Evolutionary conservation across 2,888 invertebrate species (phyloP).

Genomic region (Strigamia crassipes): DNA sequence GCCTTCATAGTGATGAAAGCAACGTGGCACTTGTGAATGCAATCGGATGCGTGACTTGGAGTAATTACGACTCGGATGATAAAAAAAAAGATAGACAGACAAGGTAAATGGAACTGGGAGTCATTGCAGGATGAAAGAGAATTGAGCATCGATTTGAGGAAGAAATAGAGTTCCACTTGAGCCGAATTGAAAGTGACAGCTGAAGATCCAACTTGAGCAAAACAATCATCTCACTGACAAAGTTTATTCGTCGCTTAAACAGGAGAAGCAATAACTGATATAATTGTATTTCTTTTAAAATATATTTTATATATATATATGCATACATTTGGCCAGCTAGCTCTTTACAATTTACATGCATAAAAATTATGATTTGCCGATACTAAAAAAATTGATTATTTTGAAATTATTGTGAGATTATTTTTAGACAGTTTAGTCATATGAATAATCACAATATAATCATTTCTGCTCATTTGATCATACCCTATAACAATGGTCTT

Average conservation of each 20-base stretch:
- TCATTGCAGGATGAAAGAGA: constrained; percentile 8
- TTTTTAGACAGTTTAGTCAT: no score
- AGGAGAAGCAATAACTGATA: neutral
- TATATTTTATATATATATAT: no score
- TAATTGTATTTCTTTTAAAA: no score
- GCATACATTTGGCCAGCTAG: no score
- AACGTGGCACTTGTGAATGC: constrained; percentile 24
- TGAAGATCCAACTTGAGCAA: neutral
- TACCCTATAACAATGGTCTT: no score
- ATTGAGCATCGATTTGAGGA: constrained; percentile 11
- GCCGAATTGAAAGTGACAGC: constrained; percentile 1
- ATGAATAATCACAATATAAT: no score
- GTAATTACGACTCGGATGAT: constrained; percentile 5
- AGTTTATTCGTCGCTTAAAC: neutral
- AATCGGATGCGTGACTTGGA: constrained; percentile 27
- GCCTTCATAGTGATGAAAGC: constrained; percentile 20
- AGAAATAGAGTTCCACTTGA: constrained; percentile 17
- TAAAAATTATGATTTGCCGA: no score
- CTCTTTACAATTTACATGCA: no score
- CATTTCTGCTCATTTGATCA: no score
- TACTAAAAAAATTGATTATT: no score
- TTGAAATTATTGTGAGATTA: no score
- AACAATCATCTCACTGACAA: constrained; percentile 1
- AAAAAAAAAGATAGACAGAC: neutral
- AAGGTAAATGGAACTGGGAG: neutral